Conservation (phyloP, 2,113 vertebrate genomes). For the Halichoerus grypus region DNA sequence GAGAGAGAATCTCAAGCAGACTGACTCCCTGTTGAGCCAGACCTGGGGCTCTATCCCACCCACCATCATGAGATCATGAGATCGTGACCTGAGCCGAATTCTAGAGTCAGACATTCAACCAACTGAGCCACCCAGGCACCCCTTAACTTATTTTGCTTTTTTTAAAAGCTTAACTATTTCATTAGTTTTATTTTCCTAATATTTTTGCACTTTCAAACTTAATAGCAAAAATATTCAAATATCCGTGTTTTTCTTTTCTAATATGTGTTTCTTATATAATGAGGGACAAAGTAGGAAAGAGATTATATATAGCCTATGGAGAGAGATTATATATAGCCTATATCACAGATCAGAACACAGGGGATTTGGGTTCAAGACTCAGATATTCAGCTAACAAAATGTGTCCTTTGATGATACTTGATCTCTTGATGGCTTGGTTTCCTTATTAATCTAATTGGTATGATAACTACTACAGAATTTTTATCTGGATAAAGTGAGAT, state of each 20-base stretch:
- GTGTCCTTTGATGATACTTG: neutral
- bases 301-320: neutral
- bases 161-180: neutral
- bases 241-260: neutral
- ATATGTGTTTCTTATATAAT: constrained; percentile 26
- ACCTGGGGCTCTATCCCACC: neutral
- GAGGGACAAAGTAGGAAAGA: neutral
- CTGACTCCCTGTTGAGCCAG: neutral
- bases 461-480: neutral
- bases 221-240: constrained; percentile 35
- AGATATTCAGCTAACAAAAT: neutral
- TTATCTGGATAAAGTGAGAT: neutral
- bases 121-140: neutral
- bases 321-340: neutral
- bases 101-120: neutral
- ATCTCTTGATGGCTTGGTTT: neutral
- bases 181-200: neutral
- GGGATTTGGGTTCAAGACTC: neutral
- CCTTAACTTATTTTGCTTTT: neutral
- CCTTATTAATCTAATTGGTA: neutral
- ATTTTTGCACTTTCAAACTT: constrained; percentile 11
- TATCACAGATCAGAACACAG: neutral
- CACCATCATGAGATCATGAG: neutral
- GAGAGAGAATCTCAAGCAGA: neutral
- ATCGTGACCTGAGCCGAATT: neutral